These are phyloP conservation scores for Timema cristinae DNA, from an alignment of 2,888 invertebrate species.

Conservation along the genomic window DNA sequence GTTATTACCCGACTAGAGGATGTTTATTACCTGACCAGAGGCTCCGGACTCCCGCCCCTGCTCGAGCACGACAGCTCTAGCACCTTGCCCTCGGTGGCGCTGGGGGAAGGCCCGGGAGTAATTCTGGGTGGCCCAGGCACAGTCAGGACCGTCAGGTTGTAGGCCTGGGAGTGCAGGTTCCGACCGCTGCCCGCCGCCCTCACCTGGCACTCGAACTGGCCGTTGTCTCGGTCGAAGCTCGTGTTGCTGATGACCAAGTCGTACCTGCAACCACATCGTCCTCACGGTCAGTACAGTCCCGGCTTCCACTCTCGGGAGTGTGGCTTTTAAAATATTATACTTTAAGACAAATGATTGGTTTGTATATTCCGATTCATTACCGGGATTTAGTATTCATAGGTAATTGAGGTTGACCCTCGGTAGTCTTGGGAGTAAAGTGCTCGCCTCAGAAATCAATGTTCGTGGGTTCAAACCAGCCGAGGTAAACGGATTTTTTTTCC, in stretches of 20 bases:
- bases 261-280: conserved; percentile 56
- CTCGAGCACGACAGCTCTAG: conserved; percentile 77
- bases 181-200: conserved; percentile 79
- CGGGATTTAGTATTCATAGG: no score
- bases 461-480: no score
- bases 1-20: neutral
- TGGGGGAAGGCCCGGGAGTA: conserved; percentile 68
- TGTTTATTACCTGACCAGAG: conserved; percentile 63
- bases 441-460: no score
- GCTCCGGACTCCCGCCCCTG: conserved; percentile 86
- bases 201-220: conserved; percentile 84
- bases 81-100: conserved; percentile 76
- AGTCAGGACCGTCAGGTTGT: conserved; percentile 80
- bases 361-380: no score
- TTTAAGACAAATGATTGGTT: no score
- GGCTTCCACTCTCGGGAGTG: no score
- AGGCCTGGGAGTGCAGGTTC: conserved; percentile 78
- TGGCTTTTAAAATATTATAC: no score
- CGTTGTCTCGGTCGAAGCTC: conserved; percentile 86
- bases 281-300: no score
- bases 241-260: conserved; percentile 86
- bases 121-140: conserved; percentile 77
- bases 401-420: no score
- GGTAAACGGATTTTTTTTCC: no score
- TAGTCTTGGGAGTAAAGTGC: no score